A percentile compares a stretch with the other conserved stretches of the same genome.
Conservation (phyloP, 2,888 invertebrate genomes). For the Pecten maximus region DNA sequence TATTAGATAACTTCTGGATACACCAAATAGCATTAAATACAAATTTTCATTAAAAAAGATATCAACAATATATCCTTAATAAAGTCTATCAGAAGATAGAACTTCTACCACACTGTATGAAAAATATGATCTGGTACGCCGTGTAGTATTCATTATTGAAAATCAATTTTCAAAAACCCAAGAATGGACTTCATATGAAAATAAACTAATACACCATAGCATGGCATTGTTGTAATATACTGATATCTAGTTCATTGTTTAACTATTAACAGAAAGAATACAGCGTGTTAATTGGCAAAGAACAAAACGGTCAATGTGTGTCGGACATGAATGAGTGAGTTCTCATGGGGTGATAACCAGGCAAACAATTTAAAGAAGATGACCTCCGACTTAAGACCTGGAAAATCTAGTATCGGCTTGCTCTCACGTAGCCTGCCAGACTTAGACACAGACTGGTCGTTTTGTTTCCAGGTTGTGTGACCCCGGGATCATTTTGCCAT, state of each 20-base stretch:
- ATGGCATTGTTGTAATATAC: background rate
- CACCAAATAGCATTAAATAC: background rate
- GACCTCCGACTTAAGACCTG: background rate
- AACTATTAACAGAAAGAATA: background rate
- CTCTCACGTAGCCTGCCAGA: constrained; percentile 8
- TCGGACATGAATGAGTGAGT: background rate
- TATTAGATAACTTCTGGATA: too few species aligned
- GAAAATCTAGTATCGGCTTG: background rate
- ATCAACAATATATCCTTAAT: background rate
- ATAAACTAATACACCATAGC: constrained; percentile 1
- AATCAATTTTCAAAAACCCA: constrained; percentile 4
- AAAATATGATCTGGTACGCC: background rate
- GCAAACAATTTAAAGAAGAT: background rate
- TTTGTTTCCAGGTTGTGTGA: constrained; percentile 7
- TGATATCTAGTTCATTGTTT: background rate
- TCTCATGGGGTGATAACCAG: background rate
- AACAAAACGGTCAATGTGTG: constrained; percentile 16
- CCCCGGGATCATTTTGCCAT: constrained; percentile 26
- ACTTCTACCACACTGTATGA: background rate
- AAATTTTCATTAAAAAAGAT: background rate
- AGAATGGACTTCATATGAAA: background rate
- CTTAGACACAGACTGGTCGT: background rate
- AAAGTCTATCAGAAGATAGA: background rate
- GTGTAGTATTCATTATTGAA: background rate
- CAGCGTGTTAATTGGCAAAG: background rate